These are phyloP conservation scores for Apeltes quadracus DNA, from an alignment of 2,113 vertebrate species.

Conservation along the genomic window DNA sequence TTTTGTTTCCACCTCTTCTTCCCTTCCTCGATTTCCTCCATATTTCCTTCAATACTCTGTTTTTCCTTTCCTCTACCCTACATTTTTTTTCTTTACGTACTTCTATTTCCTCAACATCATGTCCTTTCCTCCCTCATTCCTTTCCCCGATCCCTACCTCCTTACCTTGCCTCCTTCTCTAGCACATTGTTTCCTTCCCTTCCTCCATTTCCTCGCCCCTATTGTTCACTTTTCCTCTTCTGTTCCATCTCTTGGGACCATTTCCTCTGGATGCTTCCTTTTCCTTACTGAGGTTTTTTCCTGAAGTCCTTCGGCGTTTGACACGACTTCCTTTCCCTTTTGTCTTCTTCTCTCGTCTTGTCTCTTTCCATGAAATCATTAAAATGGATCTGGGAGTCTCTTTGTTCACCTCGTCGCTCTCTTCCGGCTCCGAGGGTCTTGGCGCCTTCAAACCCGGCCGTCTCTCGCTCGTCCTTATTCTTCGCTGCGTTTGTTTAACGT, in stretches of 20 bases:
- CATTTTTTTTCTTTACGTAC: background rate
- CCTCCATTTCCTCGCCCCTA: background rate
- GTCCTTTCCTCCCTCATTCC: background rate
- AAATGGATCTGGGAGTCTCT: constrained; percentile 35
- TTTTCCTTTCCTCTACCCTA: background rate
- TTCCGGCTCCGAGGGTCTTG: constrained; percentile 7
- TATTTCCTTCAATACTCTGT: too few species aligned
- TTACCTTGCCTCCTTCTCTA: too few species aligned
- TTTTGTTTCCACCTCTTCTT: too few species aligned
- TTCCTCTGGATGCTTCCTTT: background rate
- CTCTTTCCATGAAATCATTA: constrained; percentile 39
- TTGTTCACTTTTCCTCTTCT: background rate
- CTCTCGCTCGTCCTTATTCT: constrained; percentile 27
- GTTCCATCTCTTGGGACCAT: background rate
- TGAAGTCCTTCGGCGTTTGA: background rate
- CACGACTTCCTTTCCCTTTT: constrained; percentile 20
- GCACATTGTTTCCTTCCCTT: background rate
- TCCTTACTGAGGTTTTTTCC: background rate
- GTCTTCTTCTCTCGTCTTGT: background rate
- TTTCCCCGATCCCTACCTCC: background rate
- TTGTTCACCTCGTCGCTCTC: constrained; percentile 37
- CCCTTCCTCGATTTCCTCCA: background rate
- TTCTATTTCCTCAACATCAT: background rate
- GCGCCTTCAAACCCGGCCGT: constrained; percentile 29
- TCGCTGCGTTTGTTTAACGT: constrained; percentile 65